Evolutionary conservation across 30 jellyfish, hydroid and myxozoan genomes (phyloP), one percentile per base, ranked within the genome.

Genomic region (Cassiopea andromeda): DNA sequence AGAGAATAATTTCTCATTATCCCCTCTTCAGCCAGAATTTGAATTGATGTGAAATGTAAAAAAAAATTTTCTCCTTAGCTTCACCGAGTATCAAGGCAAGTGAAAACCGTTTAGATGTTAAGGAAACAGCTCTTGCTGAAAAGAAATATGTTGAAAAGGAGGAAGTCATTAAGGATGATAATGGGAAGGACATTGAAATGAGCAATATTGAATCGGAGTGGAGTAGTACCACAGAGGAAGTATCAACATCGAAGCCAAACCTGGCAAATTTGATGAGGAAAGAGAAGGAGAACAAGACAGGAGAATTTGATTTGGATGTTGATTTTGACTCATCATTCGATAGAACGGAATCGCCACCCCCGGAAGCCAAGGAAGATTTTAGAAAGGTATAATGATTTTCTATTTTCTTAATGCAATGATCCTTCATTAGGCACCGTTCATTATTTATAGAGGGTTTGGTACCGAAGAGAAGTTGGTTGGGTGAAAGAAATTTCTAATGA

Each of bases 201-300:
- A 10, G 46, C 10, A 67, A 81, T 18, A 27, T 2, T 44, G 81
- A 69, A 38, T 59, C 70, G 75, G 89, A 87, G 16, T 87, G 82
- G 84, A 89, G 76, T 17, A 87, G 93, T 74, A 18, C 84, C 16
- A 7, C 89, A 2, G 94, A 87, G 7, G 89, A 87, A 7, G 46
- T 76, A 18, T 75, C 94, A 1, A 44, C 89, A 1, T 84, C 94
- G 7, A 87, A 68, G 75, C 94, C 94, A 15, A 70, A 70, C 27
- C 27, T 70, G 15, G 27, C 7, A 4, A 15, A 70, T 6, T 70
- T 70, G 54, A 12, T 70, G 84, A 47, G n/a, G 49, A 44, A 80
- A 59, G 89, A 77, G 48, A 81, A 46, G 8, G 50, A 46, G 60
- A 48, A 60, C 16, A 64, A 61, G 60, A 69, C 46, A 68, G 94